Conservation (phyloP, 2,797 vertebrate genomes). For the Argentina silus region DNA sequence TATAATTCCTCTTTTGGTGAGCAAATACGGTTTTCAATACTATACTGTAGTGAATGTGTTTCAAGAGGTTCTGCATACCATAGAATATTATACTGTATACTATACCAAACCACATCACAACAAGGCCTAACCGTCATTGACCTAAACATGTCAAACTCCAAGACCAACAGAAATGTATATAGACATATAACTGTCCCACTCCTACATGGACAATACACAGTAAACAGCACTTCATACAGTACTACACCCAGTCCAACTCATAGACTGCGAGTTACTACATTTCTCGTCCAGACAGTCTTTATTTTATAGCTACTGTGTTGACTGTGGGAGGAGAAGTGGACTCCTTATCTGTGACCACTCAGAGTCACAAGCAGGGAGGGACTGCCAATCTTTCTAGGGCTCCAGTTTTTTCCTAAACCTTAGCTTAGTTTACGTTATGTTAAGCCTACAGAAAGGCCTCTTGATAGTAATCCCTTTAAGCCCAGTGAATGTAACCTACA, state of each 20-base stretch:
- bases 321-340: background rate
- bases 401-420: background rate
- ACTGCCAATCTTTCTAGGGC: background rate
- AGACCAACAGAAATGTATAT: background rate
- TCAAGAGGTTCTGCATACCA: background rate
- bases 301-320: background rate
- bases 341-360: slow-evolving; percentile 2
- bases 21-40: background rate
- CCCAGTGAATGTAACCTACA: background rate
- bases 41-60: background rate
- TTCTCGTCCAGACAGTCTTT: background rate
- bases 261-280: slow-evolving; percentile 6
- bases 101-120: background rate
- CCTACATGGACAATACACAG: too few species aligned
- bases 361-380: background rate
- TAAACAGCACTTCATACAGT: too few species aligned
- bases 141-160: background rate
- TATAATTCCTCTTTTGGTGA: background rate
- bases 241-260: background rate
- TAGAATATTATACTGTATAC: background rate
- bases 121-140: background rate
- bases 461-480: background rate
- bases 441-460: background rate
- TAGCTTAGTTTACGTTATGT: background rate
- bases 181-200: too few species aligned